Evolutionary conservation across 1,140 invertebrate species (phyloP), one percentile per base, ranked within the genome.

Genomic region (Limonius californicus): DNA sequence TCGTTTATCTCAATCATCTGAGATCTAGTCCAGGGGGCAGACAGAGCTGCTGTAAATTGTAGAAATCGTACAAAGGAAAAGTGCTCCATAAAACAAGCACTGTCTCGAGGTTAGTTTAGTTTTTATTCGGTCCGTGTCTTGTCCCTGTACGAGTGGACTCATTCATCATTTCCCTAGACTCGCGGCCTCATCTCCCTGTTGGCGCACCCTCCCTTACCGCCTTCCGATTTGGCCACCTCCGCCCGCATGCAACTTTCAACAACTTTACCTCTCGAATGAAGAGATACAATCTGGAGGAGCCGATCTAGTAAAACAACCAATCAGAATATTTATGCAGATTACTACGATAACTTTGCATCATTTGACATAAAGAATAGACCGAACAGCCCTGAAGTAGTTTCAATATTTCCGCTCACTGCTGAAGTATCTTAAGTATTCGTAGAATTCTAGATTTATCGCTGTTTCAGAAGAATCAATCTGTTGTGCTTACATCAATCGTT

Each of bases 311-410:
- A 70, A 71, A 68, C 64, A 65, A 62, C 45, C 66, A 61, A 70
- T 68, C 64, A 57, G 63, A 68, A 71, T 68, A 71, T 71, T 71
- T 71, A 71, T 71, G 70, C 43, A 71, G 67, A 71, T 71, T 62
- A 68, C 65, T 57, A 64, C 66, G 66, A 66, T 71, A 67, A 68
- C 61, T 70, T 68, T 57, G 64, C 62, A 58, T 39, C 62, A 58
- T 64, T 62, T 61, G 64, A 57, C 61, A 59, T 59, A 66, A 63
- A 61, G 59, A 64, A 66, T 62, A 43, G 59, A 63, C 57, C 54
- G 63, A 67, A 63, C 54, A 64, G 30, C 50, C 27, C 42, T 50
- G 39, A 59, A 56, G 23, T 62, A 54, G 53, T 47, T 62, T 56
- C 19, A 62, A 62, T 62, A 62, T 55, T 57, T 30, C 59, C 53